Base-by-base conservation (phyloP, 1,140 invertebrate genomes). In the Drosophila lini region DNA sequence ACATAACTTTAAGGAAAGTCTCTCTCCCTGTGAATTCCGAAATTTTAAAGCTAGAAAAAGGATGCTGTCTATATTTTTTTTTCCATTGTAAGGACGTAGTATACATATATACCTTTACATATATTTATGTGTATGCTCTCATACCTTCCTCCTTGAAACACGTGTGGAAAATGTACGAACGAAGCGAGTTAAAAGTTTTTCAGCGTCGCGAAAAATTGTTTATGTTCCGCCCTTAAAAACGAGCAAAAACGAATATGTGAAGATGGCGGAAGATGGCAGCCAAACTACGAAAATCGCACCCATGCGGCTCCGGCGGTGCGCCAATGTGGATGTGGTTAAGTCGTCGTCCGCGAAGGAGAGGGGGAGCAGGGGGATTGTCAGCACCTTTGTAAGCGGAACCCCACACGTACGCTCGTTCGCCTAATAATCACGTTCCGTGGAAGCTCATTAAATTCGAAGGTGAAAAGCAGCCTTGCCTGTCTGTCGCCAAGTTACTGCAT, bases 371-470 rank as follows among this genome's bases (percentile, higher is more conserved):
- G 68, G 32, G 25, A 57, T 64, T 75, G 69, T 74, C 69, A 75
- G 73, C 73, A 64, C 52, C 73, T 36, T 22, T 73, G 69, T 52
- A 32, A 48, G 42, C 48, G 19, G 60, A 50, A 52, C 42, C 60
- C 47, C 34, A 64, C 74, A 76, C 74, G 74, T 69, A 77, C 74
- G 56, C 57, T 58, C 74, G 55, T 77, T 77, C 56, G 63, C 62
- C 74, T 68, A 68, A 77, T 77, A 77, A 77, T 77, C 74, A 77
- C 74, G 74, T 77, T 44, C 74, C 63, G 50, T 60, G 63, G 64
- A 50, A 77, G 63, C 74, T 77, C 74, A 77, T 77, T 77, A 77
- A 77, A 77, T 77, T 68, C 74, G 25, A 63, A 76, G 74, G 74
- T 76, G 74, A 74, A 76, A 76, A 76, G 61, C 47, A 65, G 70